These are phyloP conservation scores for Drosophila putrida DNA, from an alignment of 2,888 invertebrate species.

Conservation along the genomic window DNA sequence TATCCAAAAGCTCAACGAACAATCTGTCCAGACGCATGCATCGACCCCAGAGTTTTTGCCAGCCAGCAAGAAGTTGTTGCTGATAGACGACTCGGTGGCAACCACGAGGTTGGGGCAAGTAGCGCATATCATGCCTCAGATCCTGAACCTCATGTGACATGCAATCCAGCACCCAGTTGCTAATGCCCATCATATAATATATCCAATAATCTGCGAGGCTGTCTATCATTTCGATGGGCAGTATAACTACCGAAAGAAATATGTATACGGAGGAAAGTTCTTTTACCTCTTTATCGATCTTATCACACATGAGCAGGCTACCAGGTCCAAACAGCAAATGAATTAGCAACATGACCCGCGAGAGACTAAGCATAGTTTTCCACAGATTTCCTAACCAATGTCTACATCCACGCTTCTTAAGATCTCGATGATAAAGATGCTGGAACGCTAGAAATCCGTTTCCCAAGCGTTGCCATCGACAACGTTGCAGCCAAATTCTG, in stretches of 20 bases:
- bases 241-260: not conserved
- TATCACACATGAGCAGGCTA: slow-evolving; percentile 40
- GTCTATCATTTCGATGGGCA: slow-evolving; percentile 42
- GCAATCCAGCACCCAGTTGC: slow-evolving; percentile 47
- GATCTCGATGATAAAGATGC: slow-evolving; percentile 4
- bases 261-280: slow-evolving; percentile 20
- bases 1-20: slow-evolving; percentile 24
- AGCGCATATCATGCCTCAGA: slow-evolving; percentile 38
- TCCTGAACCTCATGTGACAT: slow-evolving; percentile 32
- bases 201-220: slow-evolving; percentile 33
- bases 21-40: slow-evolving; percentile 40
- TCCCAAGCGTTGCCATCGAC: slow-evolving; percentile 12
- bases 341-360: slow-evolving; percentile 36
- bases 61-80: slow-evolving; percentile 38
- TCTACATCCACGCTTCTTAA: not conserved
- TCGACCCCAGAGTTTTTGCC: slow-evolving; percentile 43
- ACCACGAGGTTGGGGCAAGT: slow-evolving; percentile 38
- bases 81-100: slow-evolving; percentile 41
- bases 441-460: slow-evolving; percentile 41
- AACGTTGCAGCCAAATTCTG: slow-evolving; percentile 41
- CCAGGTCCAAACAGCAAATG: slow-evolving; percentile 35
- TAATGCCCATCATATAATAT: slow-evolving; percentile 22
- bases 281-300: slow-evolving; percentile 2
- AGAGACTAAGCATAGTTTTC: slow-evolving; percentile 36
- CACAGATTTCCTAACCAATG: slow-evolving; percentile 8